These are phyloP conservation scores for Apis florea DNA, from an alignment of 1,140 invertebrate genomes.

Conservation along the genomic window DNA sequence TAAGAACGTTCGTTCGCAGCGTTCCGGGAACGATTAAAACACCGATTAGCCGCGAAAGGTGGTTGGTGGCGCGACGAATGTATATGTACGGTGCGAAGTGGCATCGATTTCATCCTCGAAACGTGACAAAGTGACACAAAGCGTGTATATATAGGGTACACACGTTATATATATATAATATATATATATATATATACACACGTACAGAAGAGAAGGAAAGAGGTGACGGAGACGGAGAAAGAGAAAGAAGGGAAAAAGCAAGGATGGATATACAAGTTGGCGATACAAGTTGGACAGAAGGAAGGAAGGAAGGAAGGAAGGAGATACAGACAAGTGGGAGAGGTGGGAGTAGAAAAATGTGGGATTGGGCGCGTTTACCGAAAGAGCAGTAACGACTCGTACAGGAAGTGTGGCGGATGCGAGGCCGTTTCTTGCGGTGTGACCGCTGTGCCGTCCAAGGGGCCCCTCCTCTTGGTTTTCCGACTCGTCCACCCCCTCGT, in stretches of 20 bases:
- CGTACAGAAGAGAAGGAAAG: no score
- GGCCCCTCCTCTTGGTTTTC: constrained; percentile 75
- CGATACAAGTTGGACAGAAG: background rate
- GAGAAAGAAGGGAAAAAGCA: background rate
- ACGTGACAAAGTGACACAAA: background rate
- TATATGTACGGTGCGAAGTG: background rate
- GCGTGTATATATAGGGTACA: no score
- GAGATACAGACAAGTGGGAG: background rate
- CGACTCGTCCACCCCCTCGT: constrained; percentile 75
- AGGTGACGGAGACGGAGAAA: no score
- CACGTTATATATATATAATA: no score
- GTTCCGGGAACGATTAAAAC: no score
- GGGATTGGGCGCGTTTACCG: constrained; percentile 74
- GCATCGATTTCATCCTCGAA: constrained; percentile 6
- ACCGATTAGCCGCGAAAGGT: background rate
- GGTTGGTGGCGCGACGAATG: background rate
- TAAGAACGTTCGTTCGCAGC: no score
- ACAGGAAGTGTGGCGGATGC: constrained; percentile 78
- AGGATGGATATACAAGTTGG: background rate
- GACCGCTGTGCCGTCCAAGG: constrained; percentile 71
- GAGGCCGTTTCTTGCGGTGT: constrained; percentile 77
- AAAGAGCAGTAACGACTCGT: constrained; percentile 76
- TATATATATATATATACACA: no score
- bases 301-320: background rate
- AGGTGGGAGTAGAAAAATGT: constrained; percentile 6